A percentile compares a stretch with the other conserved stretches of the same genome.
Evolutionary conservation across 2,113 vertebrate species (phyloP).

Genomic region (Tinamus guttatus): DNA sequence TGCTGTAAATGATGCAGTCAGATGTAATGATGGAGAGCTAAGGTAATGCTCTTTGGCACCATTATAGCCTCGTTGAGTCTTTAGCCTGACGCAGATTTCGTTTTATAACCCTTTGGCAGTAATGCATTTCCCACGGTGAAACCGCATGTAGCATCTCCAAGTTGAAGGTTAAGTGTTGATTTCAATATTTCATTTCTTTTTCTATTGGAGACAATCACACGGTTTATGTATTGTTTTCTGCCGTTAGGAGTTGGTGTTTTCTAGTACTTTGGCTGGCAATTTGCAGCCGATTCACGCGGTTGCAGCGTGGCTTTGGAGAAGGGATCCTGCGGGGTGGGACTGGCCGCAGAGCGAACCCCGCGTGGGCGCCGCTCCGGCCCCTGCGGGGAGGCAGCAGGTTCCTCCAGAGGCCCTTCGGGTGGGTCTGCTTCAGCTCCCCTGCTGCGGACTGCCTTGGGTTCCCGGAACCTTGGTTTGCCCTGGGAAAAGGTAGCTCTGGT

Average conservation of each 20-base stretch:
- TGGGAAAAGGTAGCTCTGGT: neutral
- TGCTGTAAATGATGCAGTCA: neutral
- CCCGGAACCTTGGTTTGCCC: neutral
- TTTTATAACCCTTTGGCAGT: slow-evolving; percentile 2
- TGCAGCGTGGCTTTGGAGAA: neutral
- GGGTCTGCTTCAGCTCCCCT: neutral
- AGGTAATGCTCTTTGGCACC: neutral
- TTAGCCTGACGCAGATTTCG: neutral
- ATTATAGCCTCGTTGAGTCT: neutral
- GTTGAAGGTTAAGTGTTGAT: neutral
- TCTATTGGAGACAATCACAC: neutral
- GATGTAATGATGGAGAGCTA: neutral
- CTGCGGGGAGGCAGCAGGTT: neutral
- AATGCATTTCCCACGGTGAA: neutral
- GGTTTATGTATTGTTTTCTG: neutral
- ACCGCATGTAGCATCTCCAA: neutral
- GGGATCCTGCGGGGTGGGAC: neutral
- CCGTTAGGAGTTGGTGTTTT: neutral
- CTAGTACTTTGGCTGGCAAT: neutral
- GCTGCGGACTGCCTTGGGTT: no score
- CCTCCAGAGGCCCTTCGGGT: neutral
- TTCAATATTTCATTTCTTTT: neutral
- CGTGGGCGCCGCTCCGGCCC: neutral
- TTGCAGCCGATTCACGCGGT: neutral
- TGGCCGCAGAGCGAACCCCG: neutral